phyloP scores from a whole-genome alignment of 92 coral and sea anemone genomes.

The Micromussa lordhowensis region DNA sequence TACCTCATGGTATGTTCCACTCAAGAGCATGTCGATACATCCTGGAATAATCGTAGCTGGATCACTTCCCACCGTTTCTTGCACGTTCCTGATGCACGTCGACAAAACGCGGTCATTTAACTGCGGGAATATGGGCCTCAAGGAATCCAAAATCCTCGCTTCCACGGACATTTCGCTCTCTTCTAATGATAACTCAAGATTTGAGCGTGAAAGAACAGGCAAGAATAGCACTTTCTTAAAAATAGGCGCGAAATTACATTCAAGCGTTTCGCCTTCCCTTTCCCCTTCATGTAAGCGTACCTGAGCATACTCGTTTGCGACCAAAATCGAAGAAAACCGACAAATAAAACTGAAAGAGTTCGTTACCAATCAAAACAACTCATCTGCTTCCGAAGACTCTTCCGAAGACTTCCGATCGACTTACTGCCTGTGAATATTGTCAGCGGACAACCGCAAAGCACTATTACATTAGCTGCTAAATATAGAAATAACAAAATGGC shows the following conservation, averaged over 20 bases:
- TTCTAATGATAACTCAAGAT: neutral
- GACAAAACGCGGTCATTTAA: slow-evolving; percentile 51
- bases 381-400: neutral
- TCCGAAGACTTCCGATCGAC: neutral
- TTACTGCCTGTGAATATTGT: neutral
- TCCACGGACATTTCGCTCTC: slow-evolving; percentile 18
- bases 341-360: neutral
- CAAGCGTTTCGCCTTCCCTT: neutral
- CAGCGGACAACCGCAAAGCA: slow-evolving; percentile 33
- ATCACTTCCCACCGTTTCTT: slow-evolving; percentile 69
- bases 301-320: neutral
- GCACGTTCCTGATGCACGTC: slow-evolving; percentile 69
- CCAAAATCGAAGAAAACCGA: neutral
- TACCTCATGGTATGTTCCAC: slow-evolving; percentile 26
- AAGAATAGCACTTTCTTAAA: neutral
- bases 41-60: slow-evolving; percentile 68
- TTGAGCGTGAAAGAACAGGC: neutral
- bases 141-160: slow-evolving; percentile 62
- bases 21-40: slow-evolving; percentile 70
- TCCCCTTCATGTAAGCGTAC: neutral
- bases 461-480: slow-evolving; percentile 34
- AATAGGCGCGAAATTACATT: neutral
- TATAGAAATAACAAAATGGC: slow-evolving; percentile 82
- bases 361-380: slow-evolving; percentile 49
- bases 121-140: slow-evolving; percentile 93